These are phyloP conservation scores for Brachionus paranguensis DNA, from an alignment of 1,140 invertebrate species.

Conservation along the genomic window DNA sequence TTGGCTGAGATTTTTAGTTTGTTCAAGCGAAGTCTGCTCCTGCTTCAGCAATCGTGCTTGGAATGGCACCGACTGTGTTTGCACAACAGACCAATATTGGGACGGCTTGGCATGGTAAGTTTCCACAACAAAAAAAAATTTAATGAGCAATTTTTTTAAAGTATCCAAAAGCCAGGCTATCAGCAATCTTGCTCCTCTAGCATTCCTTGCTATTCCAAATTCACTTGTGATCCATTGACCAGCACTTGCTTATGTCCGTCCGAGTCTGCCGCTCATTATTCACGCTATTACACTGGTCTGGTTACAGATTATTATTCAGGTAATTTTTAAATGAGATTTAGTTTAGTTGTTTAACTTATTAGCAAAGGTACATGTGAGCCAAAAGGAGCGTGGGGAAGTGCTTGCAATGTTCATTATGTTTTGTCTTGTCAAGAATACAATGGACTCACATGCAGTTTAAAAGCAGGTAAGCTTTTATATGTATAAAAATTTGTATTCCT, in stretches of 20 bases:
- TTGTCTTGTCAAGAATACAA: constrained; percentile 22
- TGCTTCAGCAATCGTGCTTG: constrained; percentile 16
- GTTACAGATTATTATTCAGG: constrained; percentile 14
- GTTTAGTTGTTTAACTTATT: neutral
- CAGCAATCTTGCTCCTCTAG: neutral
- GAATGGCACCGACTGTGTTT: constrained; percentile 32
- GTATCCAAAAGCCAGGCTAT: neutral
- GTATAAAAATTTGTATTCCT: too few species aligned
- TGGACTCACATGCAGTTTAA: neutral
- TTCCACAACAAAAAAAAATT: neutral
- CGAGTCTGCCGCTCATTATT: neutral
- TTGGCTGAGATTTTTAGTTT: neutral
- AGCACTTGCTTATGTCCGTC: constrained; percentile 35
- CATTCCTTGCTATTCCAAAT: neutral
- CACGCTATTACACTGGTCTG: neutral
- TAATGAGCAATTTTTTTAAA: neutral
- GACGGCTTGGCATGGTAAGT: constrained; percentile 23
- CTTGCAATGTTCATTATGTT: neutral
- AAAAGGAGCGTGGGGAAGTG: neutral
- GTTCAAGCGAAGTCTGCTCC: neutral
- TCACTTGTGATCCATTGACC: constrained; percentile 20
- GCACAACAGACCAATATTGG: constrained; percentile 1
- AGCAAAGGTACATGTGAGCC: neutral
- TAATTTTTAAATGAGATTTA: neutral
- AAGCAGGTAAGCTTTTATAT: too few species aligned